Evolutionary conservation across 1,140 invertebrate species (phyloP), one percentile per base, ranked within the genome.

Genomic region (Pseudomyrmex pallidus): DNA sequence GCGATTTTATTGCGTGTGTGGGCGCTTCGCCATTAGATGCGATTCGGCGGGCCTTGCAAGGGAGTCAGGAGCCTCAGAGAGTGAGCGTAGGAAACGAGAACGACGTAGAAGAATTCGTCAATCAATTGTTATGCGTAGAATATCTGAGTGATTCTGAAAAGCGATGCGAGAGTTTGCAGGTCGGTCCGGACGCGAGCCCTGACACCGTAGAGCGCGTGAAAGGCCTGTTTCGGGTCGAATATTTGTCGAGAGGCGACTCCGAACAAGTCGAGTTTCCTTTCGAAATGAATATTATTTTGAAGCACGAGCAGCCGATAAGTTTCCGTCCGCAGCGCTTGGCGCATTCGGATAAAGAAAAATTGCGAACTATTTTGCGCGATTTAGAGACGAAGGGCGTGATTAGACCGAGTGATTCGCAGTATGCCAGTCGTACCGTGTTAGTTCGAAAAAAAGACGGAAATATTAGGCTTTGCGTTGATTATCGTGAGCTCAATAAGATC

Each of bases 201-300:
- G 35, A 5, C 35, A 35, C 35, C 15, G 9, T 9, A 0, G 5
- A 64, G 0, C 3, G n/a, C 3, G 2, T 2, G 1, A n/a, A 46
- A 0, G 17, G 22, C 62, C 12, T 1, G 20, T 48, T 64, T 50
- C 7, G 20, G 8, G 9, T 4, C 52, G 22, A 70, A 62, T 22
- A 17, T 7, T 13, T n/a, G 8, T 4, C 10, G 4, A 13, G 5
- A 1, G 15, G 13, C 2, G 35, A 35, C 35, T 35, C 35, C 9
- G 9, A 46, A 56, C 25, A 3, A 0, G 12, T 2, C 2, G 1
- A 15, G 13, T 4, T 1, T 13, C 0, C 1, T 2, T 46, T 52
- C 1, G 59, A 82, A 22, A 82, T 82, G 77, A 46, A 10, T 12
- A 82, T 82, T 9, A 8, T 12, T 13, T n/a, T 72, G 5, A 70